A percentile compares a stretch with the other conserved stretches of the same genome.
Evolutionary conservation across 2,888 invertebrate species (phyloP).

Genomic region (Drosophila kokeensis): DNA sequence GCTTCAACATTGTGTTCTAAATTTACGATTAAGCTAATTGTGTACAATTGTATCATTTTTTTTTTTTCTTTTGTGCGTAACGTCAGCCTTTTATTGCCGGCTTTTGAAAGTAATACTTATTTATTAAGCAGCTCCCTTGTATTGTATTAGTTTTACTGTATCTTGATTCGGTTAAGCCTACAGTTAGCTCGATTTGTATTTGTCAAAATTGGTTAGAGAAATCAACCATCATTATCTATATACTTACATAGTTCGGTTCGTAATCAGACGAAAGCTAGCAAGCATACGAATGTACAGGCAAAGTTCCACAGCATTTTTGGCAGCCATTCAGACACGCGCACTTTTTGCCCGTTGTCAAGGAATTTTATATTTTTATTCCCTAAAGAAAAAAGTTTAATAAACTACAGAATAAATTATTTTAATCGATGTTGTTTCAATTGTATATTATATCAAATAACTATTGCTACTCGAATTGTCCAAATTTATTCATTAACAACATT

Average conservation of each 20-base stretch:
- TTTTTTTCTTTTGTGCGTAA: conserved; percentile 11
- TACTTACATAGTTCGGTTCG: conserved; percentile 44
- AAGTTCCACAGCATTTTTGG: conserved; percentile 82
- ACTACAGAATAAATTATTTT: conserved; percentile 75
- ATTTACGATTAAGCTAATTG: conserved; percentile 33
- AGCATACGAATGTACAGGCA: conserved; percentile 68
- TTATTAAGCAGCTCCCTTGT: conserved; percentile 67
- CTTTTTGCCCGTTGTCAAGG: conserved; percentile 76
- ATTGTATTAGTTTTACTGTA: conserved; percentile 66
- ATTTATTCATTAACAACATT: background rate
- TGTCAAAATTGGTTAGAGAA: conserved; percentile 37
- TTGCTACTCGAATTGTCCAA: background rate
- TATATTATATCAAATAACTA: background rate
- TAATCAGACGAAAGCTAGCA: conserved; percentile 45
- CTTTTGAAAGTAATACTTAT: conserved; percentile 48
- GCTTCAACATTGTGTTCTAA: conserved; percentile 45
- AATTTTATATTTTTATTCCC: conserved; percentile 84
- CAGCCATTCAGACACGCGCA: conserved; percentile 80
- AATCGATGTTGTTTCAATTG: conserved; percentile 20
- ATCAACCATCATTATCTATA: conserved; percentile 39
- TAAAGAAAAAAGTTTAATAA: conserved; percentile 82
- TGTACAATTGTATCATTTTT: conserved; percentile 43
- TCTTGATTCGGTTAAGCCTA: conserved; percentile 41
- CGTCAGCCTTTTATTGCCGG: conserved; percentile 56
- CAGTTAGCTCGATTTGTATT: conserved; percentile 45